These are phyloP conservation scores for Brachionus asplanchnoidis DNA, from an alignment of 1,140 invertebrate species.

Conservation along the genomic window DNA sequence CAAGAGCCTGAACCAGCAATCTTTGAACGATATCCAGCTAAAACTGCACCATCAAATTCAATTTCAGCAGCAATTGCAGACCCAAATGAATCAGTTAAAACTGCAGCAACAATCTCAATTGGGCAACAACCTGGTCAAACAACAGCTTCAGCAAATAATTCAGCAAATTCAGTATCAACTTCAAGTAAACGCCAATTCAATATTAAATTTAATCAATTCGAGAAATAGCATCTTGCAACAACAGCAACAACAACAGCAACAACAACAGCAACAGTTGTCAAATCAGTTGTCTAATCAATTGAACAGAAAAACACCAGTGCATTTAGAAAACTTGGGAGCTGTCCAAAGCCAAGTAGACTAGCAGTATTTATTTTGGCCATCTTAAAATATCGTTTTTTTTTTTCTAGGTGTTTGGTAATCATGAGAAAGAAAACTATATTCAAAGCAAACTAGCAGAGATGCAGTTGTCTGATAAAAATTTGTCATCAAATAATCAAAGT, in stretches of 20 bases:
- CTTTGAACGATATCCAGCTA: conserved; percentile 1
- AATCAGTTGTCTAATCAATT: not conserved
- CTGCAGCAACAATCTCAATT: conserved; percentile 8
- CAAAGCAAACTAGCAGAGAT: conserved; percentile 26
- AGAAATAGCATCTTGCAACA: conserved; percentile 13
- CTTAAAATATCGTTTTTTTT: not conserved
- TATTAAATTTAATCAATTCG: not conserved
- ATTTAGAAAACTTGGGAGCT: not conserved
- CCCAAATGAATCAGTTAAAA: conserved; percentile 15
- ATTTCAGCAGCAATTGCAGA: conserved; percentile 31
- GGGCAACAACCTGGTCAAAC: not conserved
- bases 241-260: not conserved
- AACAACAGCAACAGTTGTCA: not conserved
- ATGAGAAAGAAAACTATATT: conserved; percentile 17
- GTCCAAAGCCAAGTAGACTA: not conserved
- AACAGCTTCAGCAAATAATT: conserved; percentile 23
- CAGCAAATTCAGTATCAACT: conserved; percentile 29
- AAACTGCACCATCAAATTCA: conserved; percentile 15
- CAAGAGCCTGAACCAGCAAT: not conserved
- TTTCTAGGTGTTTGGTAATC: not conserved
- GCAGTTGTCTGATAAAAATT: not conserved
- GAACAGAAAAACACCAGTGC: not conserved
- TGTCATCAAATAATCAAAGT: not conserved
- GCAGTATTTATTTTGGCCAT: too few species aligned
- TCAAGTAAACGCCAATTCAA: not conserved